A percentile compares a stretch with the other conserved stretches of the same genome.
phyloP scores from a whole-genome alignment of 2,888 invertebrate species.

The Drosophila peninsularis region DNA sequence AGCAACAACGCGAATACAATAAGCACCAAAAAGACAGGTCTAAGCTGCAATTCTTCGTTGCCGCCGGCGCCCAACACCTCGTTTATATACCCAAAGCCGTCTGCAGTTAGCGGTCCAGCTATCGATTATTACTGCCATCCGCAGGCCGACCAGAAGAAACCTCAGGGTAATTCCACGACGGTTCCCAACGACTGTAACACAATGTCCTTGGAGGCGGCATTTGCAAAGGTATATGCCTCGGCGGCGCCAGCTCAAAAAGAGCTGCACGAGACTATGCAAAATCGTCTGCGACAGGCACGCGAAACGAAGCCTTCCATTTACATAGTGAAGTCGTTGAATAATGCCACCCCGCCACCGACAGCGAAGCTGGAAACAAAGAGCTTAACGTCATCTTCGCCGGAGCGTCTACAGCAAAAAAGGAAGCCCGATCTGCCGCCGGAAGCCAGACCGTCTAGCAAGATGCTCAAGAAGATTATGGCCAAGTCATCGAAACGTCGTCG shows the following conservation, averaged over 20 bases:
- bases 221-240: conserved; percentile 60
- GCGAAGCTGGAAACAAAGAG: not conserved
- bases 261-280: conserved; percentile 55
- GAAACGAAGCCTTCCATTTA: conserved; percentile 81
- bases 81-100: conserved; percentile 1
- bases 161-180: not conserved
- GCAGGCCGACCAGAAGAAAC: conserved; percentile 2
- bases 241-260: conserved; percentile 55
- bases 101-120: not conserved
- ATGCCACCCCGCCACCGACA: conserved; percentile 10
- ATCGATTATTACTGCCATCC: conserved; percentile 23
- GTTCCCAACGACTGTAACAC: not conserved
- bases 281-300: conserved; percentile 77
- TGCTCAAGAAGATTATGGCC: conserved; percentile 15
- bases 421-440: conserved; percentile 1
- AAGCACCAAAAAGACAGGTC: conserved; percentile 12
- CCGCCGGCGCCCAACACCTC: not conserved
- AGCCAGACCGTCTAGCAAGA: conserved; percentile 18
- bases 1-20: conserved; percentile 1
- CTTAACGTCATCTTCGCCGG: not conserved
- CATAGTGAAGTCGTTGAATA: conserved; percentile 75
- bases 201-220: conserved; percentile 51
- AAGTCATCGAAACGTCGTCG: conserved; percentile 46
- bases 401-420: conserved; percentile 10
- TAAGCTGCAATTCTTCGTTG: not conserved